Conservation (phyloP, 2,888 invertebrate species). For the Megamerina dolium region DNA sequence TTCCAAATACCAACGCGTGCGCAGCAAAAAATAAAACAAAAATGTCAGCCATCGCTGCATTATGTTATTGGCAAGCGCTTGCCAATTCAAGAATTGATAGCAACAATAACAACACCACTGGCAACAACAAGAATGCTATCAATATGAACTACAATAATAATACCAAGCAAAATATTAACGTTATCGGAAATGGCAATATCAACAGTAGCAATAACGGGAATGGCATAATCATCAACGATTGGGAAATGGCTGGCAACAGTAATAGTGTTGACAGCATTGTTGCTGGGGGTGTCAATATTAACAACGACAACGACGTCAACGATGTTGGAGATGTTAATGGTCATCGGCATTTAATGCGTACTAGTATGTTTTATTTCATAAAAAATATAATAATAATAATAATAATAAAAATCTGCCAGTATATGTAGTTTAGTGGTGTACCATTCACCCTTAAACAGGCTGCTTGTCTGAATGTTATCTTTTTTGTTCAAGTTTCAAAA, state of each 20-base stretch:
- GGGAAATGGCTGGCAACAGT: conserved; percentile 24
- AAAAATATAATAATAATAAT: background rate
- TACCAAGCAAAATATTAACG: background rate
- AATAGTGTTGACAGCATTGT: conserved; percentile 1
- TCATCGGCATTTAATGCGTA: background rate
- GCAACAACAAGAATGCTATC: conserved; percentile 1
- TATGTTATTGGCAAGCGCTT: too few species aligned
- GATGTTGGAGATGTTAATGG: background rate
- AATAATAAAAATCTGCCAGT: background rate
- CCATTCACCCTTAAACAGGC: too few species aligned
- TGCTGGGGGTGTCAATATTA: background rate
- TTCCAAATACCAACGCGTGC: too few species aligned
- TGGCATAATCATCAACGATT: conserved; percentile 15
- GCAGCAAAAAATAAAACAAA: too few species aligned
- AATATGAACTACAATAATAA: background rate
- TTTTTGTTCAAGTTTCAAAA: too few species aligned
- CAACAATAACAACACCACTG: background rate
- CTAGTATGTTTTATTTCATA: background rate
- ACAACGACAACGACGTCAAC: conserved; percentile 10
- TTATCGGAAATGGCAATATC: conserved; percentile 1
- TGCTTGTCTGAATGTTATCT: too few species aligned
- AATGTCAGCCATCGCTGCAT: too few species aligned
- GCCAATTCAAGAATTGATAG: conserved; percentile 2
- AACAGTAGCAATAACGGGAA: background rate
- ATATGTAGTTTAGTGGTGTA: background rate